A percentile compares a stretch with the other conserved stretches of the same genome.
Evolutionary conservation across 1,140 invertebrate genomes (phyloP).

Genomic region (Brachionus koreanus): DNA sequence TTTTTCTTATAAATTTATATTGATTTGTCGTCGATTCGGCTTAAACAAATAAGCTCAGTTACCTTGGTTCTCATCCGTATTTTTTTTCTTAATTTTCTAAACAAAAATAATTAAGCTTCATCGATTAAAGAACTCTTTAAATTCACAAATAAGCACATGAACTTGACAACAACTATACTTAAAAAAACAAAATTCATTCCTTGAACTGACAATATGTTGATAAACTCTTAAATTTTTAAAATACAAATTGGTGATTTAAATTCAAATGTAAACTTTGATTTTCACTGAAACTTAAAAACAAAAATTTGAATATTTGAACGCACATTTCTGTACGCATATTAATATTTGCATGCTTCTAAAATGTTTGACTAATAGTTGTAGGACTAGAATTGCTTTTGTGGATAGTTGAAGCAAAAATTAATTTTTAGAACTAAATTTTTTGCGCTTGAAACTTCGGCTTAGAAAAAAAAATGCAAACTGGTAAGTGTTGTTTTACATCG

Average conservation of each 20-base stretch:
- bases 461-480: conserved; percentile 25
- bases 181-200: background rate
- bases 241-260: background rate
- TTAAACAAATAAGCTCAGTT: conserved; percentile 3
- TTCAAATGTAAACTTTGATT: background rate
- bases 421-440: background rate
- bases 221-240: background rate
- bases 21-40: background rate
- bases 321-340: background rate
- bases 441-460: background rate
- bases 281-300: background rate
- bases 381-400: background rate
- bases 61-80: background rate
- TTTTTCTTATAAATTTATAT: background rate
- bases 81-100: background rate
- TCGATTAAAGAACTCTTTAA: background rate
- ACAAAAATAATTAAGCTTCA: background rate
- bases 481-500: background rate
- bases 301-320: background rate
- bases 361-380: background rate
- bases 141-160: background rate
- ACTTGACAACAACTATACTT: background rate
- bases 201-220: background rate
- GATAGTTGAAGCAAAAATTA: background rate
- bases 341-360: background rate